Base-by-base conservation (phyloP, 2,113 vertebrate species). In the Zingel zingel region DNA sequence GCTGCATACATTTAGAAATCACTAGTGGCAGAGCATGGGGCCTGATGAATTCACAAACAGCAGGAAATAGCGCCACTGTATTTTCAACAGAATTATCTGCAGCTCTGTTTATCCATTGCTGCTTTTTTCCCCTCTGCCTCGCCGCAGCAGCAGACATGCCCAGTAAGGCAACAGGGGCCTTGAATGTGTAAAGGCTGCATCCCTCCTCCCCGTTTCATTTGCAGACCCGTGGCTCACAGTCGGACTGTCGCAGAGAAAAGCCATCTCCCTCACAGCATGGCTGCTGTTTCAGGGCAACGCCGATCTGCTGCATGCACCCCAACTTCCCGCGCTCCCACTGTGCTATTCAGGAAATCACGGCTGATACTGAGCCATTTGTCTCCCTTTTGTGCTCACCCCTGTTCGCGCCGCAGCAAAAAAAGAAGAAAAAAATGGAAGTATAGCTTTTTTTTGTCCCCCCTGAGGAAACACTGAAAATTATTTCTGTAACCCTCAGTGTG, bases 201-300 rank as follows among this genome's bases (percentile, higher is more conserved):
- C 87, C 82, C 87, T 70, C 82, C 83, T 69, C 82, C 85, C 83
- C 62, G 82, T 88, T 92, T 94, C 86, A 92, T 95, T 94, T 92
- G 84, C 90, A 92, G 90, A 92, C 89, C 89, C 63, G 67, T 72
- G 85, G 91, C 88, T 94, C 90, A 86, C 91, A 89, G 88, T 92
- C 74, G 63, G 91, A 90, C 89, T 86, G 91, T 93, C 89, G 82
- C 91, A 82, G 90, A 94, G 94, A 94, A 94, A 95, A 96, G 93
- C 94, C 89, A 96, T 95, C 94, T 95, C 90, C 84, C 83, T 94
- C 94, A 70, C 95, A 96, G 94, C 94, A 82, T 87, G 94, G 90
- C 84, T 70, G 90, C 92, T 84, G 88, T 89, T 92, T 89, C 89
- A 88, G 91, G 83, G 90, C 92, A 82, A 75, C 57, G 77, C 80